Evolutionary conservation across 2,113 vertebrate species (phyloP).

Genomic region (Hippoglossus stenolepis): DNA sequence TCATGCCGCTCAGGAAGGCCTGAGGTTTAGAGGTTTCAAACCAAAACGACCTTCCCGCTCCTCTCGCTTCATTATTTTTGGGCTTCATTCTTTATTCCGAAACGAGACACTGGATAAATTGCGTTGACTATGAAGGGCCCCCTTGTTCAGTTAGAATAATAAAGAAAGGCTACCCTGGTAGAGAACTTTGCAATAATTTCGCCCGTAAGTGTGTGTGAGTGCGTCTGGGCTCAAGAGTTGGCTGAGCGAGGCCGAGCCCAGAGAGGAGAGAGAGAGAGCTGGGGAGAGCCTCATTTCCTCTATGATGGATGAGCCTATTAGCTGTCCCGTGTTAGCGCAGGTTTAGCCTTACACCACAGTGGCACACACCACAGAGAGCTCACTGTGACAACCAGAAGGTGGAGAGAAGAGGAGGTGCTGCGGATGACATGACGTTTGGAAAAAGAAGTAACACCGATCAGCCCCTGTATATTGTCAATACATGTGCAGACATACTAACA

Average conservation of each 20-base stretch:
- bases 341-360: constrained; percentile 67
- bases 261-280: constrained; percentile 24
- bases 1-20: constrained; percentile 59
- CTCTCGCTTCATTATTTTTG: constrained; percentile 51
- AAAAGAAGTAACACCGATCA: not conserved
- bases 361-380: constrained; percentile 28
- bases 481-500: not conserved
- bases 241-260: constrained; percentile 18
- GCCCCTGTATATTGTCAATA: not conserved
- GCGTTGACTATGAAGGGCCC: constrained; percentile 68
- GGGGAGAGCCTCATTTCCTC: constrained; percentile 61
- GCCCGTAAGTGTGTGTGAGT: constrained; percentile 57
- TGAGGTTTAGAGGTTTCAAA: constrained; percentile 77
- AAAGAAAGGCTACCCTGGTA: constrained; percentile 72
- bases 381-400: constrained; percentile 6
- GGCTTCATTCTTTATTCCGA: constrained; percentile 69
- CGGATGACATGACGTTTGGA: constrained; percentile 10
- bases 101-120: constrained; percentile 80
- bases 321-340: constrained; percentile 61
- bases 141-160: constrained; percentile 78
- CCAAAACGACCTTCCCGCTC: constrained; percentile 76
- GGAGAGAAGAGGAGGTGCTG: constrained; percentile 1
- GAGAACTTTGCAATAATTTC: constrained; percentile 62
- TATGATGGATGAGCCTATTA: constrained; percentile 78
- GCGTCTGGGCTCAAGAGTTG: constrained; percentile 50